Percentiles rank a stretch among this genome's conserved stretches.
Evolutionary conservation across 2,888 invertebrate genomes (phyloP).

Genomic region (Alloscopus bannaensis): DNA sequence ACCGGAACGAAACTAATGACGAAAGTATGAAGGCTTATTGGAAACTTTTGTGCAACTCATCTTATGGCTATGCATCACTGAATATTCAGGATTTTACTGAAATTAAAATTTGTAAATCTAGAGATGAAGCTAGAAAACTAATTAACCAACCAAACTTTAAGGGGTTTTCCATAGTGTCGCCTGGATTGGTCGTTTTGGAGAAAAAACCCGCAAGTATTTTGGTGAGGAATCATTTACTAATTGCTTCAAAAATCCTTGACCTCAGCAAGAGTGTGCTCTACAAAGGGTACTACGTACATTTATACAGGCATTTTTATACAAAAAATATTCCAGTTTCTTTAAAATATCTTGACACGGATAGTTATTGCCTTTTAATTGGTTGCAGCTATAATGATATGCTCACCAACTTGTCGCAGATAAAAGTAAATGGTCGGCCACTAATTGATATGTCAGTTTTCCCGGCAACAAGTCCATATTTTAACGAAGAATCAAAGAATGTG

Average conservation of each 20-base stretch:
- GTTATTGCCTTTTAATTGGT: background rate
- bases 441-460: conserved; percentile 8
- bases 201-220: background rate
- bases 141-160: conserved; percentile 6
- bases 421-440: background rate
- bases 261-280: background rate
- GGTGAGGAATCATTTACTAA: conserved; percentile 20
- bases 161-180: background rate
- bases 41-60: background rate
- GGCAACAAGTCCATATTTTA: background rate
- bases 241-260: background rate
- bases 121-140: background rate
- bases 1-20: background rate
- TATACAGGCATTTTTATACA: background rate
- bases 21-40: background rate
- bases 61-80: background rate
- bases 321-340: background rate
- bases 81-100: background rate
- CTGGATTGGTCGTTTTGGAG: conserved; percentile 2
- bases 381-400: background rate
- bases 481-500: background rate
- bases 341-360: conserved; percentile 11
- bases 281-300: background rate
- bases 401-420: background rate
- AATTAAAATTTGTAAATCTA: conserved; percentile 1